These are phyloP conservation scores for Petrophora chlorosata DNA, from an alignment of 2,888 invertebrate species.

Conservation along the genomic window DNA sequence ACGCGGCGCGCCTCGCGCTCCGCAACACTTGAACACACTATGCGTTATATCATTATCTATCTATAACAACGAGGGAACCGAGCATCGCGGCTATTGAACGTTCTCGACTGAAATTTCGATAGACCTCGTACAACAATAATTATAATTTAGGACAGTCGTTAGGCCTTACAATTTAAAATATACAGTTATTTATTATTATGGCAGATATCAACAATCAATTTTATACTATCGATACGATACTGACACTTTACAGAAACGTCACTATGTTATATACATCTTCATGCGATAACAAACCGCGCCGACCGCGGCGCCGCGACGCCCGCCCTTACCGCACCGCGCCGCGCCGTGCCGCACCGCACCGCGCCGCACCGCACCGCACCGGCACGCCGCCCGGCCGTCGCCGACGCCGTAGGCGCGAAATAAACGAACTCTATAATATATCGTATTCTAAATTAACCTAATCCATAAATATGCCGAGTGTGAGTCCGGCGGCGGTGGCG, in stretches of 20 bases:
- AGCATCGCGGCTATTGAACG: conserved; percentile 44
- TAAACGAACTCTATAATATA: conserved; percentile 46
- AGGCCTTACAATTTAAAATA: conserved; percentile 78
- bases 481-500: no score
- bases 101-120: conserved; percentile 54
- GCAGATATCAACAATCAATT: conserved; percentile 82
- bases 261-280: conserved; percentile 62
- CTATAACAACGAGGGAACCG: conserved; percentile 57
- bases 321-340: no score
- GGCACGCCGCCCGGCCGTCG: conserved; percentile 32
- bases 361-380: background rate
- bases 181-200: conserved; percentile 82
- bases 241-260: conserved; percentile 73
- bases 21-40: conserved; percentile 54
- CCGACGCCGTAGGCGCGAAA: conserved; percentile 44
- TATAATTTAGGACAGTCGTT: conserved; percentile 80
- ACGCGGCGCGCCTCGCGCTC: conserved; percentile 41
- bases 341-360: no score
- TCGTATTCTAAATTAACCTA: conserved; percentile 58
- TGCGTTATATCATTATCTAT: conserved; percentile 53
- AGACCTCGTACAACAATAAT: conserved; percentile 66
- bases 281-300: conserved; percentile 61
- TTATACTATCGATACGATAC: conserved; percentile 70
- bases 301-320: conserved; percentile 43
- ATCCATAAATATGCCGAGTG: no score